These are phyloP conservation scores for Momotus momota DNA, from an alignment of 2,797 vertebrate species.

Conservation along the genomic window DNA sequence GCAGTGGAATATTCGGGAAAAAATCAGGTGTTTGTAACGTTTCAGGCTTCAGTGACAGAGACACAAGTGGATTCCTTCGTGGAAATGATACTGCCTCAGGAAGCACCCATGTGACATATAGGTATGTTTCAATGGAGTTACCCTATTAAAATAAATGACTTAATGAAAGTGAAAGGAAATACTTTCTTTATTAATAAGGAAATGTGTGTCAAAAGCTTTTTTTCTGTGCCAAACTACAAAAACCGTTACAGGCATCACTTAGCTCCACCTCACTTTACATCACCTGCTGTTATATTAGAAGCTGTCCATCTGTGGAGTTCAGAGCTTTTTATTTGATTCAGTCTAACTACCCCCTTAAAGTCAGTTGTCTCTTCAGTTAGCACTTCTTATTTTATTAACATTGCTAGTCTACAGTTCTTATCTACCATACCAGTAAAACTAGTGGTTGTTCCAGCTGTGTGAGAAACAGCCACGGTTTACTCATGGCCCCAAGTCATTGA, in stretches of 20 bases:
- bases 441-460: background rate
- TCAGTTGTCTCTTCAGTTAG: background rate
- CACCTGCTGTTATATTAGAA: background rate
- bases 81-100: slow-evolving; percentile 60
- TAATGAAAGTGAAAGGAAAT: background rate
- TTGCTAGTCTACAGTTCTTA: background rate
- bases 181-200: background rate
- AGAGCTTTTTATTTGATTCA: background rate
- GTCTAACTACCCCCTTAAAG: background rate
- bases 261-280: background rate
- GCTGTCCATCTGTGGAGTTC: background rate
- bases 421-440: background rate
- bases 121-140: slow-evolving; percentile 47
- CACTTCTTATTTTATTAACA: background rate
- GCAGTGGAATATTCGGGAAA: slow-evolving; percentile 66
- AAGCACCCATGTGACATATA: slow-evolving; percentile 70
- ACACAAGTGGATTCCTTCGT: background rate
- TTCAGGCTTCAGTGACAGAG: slow-evolving; percentile 22
- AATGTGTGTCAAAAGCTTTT: background rate
- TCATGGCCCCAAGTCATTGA: background rate
- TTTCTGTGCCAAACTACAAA: background rate
- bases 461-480: background rate
- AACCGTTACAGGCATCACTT: background rate
- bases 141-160: slow-evolving; percentile 57
- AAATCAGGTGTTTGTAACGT: background rate